Base-by-base conservation (phyloP, 2,888 invertebrate species). In the Leucoma salicis region DNA sequence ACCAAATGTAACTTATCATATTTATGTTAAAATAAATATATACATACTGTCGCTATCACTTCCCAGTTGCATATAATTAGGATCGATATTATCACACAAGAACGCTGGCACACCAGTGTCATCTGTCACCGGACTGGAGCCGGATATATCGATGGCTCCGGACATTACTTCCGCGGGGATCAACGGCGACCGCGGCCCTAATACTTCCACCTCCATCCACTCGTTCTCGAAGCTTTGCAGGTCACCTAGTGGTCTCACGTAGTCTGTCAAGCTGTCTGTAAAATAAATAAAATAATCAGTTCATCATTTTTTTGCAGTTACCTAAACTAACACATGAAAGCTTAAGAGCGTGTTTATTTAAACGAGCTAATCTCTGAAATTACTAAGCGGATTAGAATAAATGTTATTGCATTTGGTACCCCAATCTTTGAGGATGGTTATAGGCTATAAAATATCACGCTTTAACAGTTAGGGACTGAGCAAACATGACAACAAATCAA, bases 141-240 rank as follows among this genome's bases (percentile, higher is more conserved):
- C 82, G 0, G 76, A 71, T 24, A 90, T 74, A 63, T 84, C 76
- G 52, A 86, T 71, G 48, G 78, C 83, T 0, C 80, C 83, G 5
- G 52, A 38, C 8, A 67, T 48, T 1, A 49, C 46, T 14, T 82
- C 76, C 0, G 60, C 53, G 0, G 80, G 58, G 0, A 81, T 51
- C 55, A 91, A 82, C 51, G 91, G 75, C 41, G 91, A 79, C 50
- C 92, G 70, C 0, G 94, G 91, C 0, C 93, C 90, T 48, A 92
- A 82, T 14, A 96, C 92, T 74, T 96, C 96, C 0, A 97, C 95
- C 77, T 97, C 97, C 82, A 97, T 92, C 96, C 96, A 97, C 71
- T 97, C 97, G 72, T 96, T 96, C 72, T 96, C 95, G 73, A 97
- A 97, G 58, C 94, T 94, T 73, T 93, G 93, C 8, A 95, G 82